Evolutionary conservation across 2,113 vertebrate species (phyloP), one percentile per base, ranked within the genome.

Genomic region (Calypte anna): DNA sequence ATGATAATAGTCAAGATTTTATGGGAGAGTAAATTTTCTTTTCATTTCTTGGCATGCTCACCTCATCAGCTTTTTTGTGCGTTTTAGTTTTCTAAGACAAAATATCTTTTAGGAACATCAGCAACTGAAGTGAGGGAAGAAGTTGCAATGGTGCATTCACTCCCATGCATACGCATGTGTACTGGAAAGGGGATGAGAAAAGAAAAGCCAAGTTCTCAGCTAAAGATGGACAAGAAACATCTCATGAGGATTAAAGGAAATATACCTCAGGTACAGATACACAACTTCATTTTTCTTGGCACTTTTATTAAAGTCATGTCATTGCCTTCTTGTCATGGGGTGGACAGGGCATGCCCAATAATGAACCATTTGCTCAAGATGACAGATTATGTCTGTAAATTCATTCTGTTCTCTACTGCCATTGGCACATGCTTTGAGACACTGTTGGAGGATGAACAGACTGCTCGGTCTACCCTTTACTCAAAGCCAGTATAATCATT

Each of bases 1-100:
- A 88, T 70, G 88, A 84, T 92, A 96, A 88, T 82, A 86, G 83
- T 80, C 86, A 72, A 86, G 79, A 94, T 82, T 94, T 92, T 88
- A 59, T 55, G 86, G 57, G 36, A 66, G 90, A 93, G 38, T 69
- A 83, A 72, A 86, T 91, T 88, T 96, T 74, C 64, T 69, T 74
- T 75, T 79, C 18, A 48, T 83, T 91, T 88, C 88, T 66, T 64
- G 63, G 53, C 72, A 61, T 55, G 22, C 62, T 88, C 53, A 69
- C 69, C 66, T 90, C 90, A 40, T 38, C 90, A 88, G 61, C 30
- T 93, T 93, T 93, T 86, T 84, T 44, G 14, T 20, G 9, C 75
- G 30, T 63, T 86, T 90, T 23, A 43, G 6, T 53, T 94, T 83
- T 83, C 50, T 62, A 36, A 88, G 86, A 7, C 6, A 83, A 90